Evolutionary conservation across 2,888 invertebrate genomes (phyloP).

Genomic region (Leucoptera coffeella): DNA sequence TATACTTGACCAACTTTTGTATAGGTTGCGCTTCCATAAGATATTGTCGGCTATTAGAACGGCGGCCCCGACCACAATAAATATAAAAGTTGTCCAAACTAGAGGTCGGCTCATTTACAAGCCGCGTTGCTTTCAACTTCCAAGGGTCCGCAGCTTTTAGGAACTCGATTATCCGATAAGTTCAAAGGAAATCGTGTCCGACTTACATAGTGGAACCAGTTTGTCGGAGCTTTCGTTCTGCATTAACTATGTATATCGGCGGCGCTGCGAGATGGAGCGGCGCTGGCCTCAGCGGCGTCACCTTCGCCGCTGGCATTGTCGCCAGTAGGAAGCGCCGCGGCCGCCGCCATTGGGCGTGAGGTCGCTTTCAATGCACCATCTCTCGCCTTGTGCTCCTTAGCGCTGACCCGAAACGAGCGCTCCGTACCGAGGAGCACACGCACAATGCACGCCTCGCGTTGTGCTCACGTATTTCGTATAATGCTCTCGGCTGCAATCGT

Average conservation of each 20-base stretch:
- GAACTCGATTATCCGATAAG: no score
- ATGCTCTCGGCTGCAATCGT: constrained; percentile 22
- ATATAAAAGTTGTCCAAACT: constrained; percentile 22
- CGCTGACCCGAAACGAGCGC: constrained; percentile 34
- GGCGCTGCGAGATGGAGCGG: no score
- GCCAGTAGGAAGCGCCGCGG: constrained; percentile 45
- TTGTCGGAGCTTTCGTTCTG: no score
- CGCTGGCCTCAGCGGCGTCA: constrained; percentile 27
- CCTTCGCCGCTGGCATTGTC: constrained; percentile 46
- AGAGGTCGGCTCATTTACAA: constrained; percentile 21
- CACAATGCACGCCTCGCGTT: constrained; percentile 5
- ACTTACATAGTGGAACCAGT: no score
- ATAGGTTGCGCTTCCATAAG: constrained; percentile 6
- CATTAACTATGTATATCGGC: no score
- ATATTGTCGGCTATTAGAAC: constrained; percentile 13
- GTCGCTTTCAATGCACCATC: constrained; percentile 53
- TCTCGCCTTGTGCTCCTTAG: constrained; percentile 52
- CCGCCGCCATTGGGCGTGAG: constrained; percentile 50
- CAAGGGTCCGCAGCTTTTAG: constrained; percentile 6
- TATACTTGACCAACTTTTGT: constrained; percentile 3
- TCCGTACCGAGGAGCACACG: constrained; percentile 8
- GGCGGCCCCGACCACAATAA: constrained; percentile 13
- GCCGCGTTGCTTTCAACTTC: constrained; percentile 16
- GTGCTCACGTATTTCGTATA: no score
- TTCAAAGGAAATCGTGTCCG: no score